Percentiles rank a stretch among this genome's conserved stretches.
Evolutionary conservation across 2,797 vertebrate species (phyloP).

Genomic region (Loris lydekkerianus): DNA sequence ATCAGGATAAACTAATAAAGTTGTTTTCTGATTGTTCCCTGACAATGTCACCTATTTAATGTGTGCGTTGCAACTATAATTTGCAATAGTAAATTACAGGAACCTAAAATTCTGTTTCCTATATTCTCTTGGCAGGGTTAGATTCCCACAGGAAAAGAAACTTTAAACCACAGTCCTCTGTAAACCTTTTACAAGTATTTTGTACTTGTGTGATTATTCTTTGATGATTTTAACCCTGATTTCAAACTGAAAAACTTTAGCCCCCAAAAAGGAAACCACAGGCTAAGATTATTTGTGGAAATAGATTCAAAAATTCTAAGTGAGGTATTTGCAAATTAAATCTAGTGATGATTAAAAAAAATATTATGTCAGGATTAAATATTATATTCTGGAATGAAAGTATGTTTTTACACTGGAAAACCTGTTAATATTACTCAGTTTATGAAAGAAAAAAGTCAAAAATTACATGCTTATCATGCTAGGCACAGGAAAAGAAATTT

Average conservation of each 20-base stretch:
- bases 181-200: background rate
- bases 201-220: background rate
- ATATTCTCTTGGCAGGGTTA: no score
- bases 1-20: background rate
- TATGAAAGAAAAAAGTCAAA: background rate
- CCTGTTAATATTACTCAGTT: background rate
- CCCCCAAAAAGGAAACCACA: background rate
- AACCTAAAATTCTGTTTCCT: background rate
- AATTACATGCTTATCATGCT: background rate
- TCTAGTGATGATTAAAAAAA: background rate
- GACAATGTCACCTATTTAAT: background rate
- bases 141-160: background rate
- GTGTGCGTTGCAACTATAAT: background rate
- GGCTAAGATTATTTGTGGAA: background rate
- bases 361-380: background rate
- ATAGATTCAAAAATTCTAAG: background rate
- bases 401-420: background rate
- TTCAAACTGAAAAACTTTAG: background rate
- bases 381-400: slow-evolving; percentile 10
- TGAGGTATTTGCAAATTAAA: slow-evolving; percentile 4
- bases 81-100: background rate
- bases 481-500: background rate
- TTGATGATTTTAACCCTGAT: background rate
- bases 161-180: background rate
- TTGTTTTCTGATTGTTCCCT: background rate